These are phyloP conservation scores for Stichodactyla mertensii DNA, from an alignment of 64 coral and sea anemone species.

Conservation along the genomic window DNA sequence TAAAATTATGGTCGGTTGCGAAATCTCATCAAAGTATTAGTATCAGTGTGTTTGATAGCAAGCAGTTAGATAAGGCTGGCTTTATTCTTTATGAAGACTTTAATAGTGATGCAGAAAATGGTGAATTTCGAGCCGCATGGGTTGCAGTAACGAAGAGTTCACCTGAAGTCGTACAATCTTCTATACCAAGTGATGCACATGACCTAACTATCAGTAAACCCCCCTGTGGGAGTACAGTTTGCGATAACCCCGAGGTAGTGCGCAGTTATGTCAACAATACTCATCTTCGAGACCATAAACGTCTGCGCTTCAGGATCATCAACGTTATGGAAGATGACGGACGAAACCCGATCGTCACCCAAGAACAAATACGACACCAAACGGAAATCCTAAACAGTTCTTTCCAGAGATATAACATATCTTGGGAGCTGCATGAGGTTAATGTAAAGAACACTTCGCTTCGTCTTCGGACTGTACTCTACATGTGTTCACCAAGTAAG, in stretches of 20 bases:
- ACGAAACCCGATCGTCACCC: conserved; percentile 60
- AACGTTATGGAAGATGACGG: conserved; percentile 87
- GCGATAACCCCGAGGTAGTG: conserved; percentile 93
- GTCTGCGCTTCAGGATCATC: conserved; percentile 66
- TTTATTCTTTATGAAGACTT: conserved; percentile 69
- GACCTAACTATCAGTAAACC: conserved; percentile 80
- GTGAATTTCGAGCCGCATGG: conserved; percentile 42
- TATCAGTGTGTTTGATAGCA: conserved; percentile 39
- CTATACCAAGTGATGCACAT: conserved; percentile 81
- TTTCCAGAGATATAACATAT: conserved; percentile 67
- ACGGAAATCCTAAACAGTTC: conserved; percentile 39
- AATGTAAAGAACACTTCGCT: conserved; percentile 71
- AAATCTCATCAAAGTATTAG: conserved; percentile 78
- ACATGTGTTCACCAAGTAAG: conserved; percentile 43
- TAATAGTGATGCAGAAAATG: conserved; percentile 12
- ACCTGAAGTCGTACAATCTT: conserved; percentile 65
- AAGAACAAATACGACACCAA: conserved; percentile 57
- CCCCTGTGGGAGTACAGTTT: conserved; percentile 85
- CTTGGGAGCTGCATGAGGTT: conserved; percentile 49
- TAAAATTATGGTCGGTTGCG: conserved; percentile 78
- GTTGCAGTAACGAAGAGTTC: conserved; percentile 34
- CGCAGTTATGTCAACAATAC: conserved; percentile 83
- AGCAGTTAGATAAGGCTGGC: background rate
- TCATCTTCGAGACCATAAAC: conserved; percentile 48
- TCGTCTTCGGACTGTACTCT: conserved; percentile 51